Evolutionary conservation across 2,888 invertebrate species (phyloP).

Genomic region (Galerucella pusilla): DNA sequence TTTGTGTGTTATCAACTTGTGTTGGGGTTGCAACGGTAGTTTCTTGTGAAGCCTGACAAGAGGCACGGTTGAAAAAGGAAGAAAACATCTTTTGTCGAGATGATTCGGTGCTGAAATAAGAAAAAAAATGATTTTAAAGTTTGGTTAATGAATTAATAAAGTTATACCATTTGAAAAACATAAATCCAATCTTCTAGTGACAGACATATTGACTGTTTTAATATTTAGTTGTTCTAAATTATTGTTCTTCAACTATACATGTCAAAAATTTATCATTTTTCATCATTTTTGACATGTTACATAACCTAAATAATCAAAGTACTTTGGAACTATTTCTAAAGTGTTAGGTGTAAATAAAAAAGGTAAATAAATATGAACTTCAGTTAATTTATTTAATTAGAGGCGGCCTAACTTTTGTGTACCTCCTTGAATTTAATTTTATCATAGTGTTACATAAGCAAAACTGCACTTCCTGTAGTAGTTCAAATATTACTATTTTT

Average conservation of each 20-base stretch:
- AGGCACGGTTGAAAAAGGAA: slow-evolving; percentile 54
- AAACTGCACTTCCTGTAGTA: neutral
- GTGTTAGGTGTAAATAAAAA: neutral
- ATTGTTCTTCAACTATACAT: slow-evolving; percentile 1
- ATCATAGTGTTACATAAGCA: slow-evolving; percentile 15
- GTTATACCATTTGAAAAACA: neutral
- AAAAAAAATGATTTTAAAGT: neutral
- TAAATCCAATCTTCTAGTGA: neutral
- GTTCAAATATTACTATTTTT: neutral
- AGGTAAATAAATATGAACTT: slow-evolving; percentile 1
- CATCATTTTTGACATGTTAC: slow-evolving; percentile 26
- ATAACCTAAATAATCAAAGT: slow-evolving; percentile 22
- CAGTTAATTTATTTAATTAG: slow-evolving; percentile 5
- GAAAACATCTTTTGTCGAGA: slow-evolving; percentile 51
- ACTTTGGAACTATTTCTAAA: neutral
- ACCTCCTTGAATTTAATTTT: neutral
- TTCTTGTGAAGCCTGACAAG: slow-evolving; percentile 52
- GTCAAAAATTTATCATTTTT: neutral
- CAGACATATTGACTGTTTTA: neutral
- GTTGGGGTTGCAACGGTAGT: slow-evolving; percentile 36
- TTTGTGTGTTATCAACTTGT: slow-evolving; percentile 38
- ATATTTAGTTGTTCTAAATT: slow-evolving; percentile 12
- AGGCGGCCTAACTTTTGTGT: neutral
- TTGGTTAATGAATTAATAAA: neutral
- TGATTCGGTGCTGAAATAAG: slow-evolving; percentile 35